Evolutionary conservation across 1,140 invertebrate genomes (phyloP).

Genomic region (Scylla paramamosain): DNA sequence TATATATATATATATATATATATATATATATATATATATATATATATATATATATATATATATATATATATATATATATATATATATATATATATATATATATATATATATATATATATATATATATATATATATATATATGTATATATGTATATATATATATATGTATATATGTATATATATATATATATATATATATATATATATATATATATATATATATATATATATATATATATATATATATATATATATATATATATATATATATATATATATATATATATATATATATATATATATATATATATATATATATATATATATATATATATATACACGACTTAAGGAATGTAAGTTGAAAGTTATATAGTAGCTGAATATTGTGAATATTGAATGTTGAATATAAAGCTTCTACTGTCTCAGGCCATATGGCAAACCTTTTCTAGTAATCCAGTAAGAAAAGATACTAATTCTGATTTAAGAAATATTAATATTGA

Average conservation of each 20-base stretch:
- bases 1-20: too few species aligned
- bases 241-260: slow-evolving; percentile 64
- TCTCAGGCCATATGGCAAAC: neutral
- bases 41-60: slow-evolving; percentile 42
- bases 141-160: slow-evolving; percentile 59
- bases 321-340: slow-evolving; percentile 44
- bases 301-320: slow-evolving; percentile 48
- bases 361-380: neutral
- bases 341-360: neutral
- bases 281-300: slow-evolving; percentile 42
- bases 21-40: slow-evolving; percentile 13
- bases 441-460: too few species aligned
- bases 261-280: slow-evolving; percentile 63
- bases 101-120: slow-evolving; percentile 65
- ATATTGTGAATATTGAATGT: neutral
- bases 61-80: slow-evolving; percentile 65
- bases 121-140: slow-evolving; percentile 62
- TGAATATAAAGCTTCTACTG: neutral
- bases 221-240: slow-evolving; percentile 63
- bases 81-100: slow-evolving; percentile 60
- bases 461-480: too few species aligned
- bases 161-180: slow-evolving; percentile 58
- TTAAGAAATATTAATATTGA: too few species aligned
- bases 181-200: slow-evolving; percentile 64
- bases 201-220: slow-evolving; percentile 65